These are phyloP conservation scores for Delphinus delphis DNA, from an alignment of 2,113 vertebrate species.

Conservation along the genomic window DNA sequence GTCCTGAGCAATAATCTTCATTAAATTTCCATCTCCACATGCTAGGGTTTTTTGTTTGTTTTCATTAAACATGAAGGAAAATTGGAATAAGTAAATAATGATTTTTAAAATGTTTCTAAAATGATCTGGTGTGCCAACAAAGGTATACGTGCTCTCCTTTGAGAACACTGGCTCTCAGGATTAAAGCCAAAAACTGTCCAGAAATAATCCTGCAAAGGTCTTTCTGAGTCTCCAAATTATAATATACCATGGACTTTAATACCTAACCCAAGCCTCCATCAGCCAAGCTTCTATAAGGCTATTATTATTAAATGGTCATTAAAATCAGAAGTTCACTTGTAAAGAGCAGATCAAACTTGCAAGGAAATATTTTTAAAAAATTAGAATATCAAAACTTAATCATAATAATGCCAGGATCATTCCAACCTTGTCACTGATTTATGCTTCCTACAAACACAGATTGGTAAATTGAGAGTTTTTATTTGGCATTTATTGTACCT, in stretches of 20 bases:
- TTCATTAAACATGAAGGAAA: background rate
- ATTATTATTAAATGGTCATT: constrained; percentile 34
- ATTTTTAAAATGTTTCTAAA: background rate
- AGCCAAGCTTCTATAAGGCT: background rate
- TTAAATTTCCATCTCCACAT: background rate
- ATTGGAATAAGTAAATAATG: background rate
- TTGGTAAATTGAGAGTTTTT: constrained; percentile 62
- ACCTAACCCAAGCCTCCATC: background rate
- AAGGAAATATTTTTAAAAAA: background rate
- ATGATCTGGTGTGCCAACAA: background rate
- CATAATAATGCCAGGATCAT: background rate
- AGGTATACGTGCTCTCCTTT: background rate
- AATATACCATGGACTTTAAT: background rate
- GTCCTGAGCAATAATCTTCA: background rate
- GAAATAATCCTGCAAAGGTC: background rate
- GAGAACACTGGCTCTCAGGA: background rate
- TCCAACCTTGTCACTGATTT: constrained; percentile 18
- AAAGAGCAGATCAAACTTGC: constrained; percentile 39
- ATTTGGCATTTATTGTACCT: constrained; percentile 65
- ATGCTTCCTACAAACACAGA: constrained; percentile 59
- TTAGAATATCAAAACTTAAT: constrained; percentile 52
- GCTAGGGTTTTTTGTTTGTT: background rate
- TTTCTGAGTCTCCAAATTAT: background rate
- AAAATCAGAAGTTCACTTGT: constrained; percentile 19
- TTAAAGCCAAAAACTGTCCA: background rate